phyloP scores from a whole-genome alignment of 2,113 vertebrate genomes.

The Astur gentilis region DNA sequence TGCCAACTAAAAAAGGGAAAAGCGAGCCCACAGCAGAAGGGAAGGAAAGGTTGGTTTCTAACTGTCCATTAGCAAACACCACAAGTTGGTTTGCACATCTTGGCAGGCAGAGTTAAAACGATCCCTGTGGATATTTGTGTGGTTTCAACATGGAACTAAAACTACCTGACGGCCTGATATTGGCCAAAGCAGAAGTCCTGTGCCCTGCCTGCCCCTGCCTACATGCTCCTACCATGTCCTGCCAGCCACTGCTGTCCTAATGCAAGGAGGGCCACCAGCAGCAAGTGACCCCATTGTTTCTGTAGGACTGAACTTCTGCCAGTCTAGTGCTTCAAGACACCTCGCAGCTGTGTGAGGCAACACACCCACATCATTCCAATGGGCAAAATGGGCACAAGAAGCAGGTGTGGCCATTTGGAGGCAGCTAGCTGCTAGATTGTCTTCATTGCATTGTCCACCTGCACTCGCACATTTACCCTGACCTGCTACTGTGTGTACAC shows the following conservation, averaged over 20 bases:
- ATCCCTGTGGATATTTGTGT: neutral
- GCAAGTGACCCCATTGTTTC: neutral
- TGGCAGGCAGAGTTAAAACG: neutral
- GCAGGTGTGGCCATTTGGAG: neutral
- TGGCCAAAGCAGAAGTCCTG: neutral
- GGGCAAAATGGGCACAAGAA: neutral
- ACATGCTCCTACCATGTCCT: neutral
- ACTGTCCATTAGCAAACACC: neutral
- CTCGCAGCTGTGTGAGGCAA: neutral
- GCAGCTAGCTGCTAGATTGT: neutral
- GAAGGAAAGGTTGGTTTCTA: neutral
- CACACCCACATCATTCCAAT: neutral
- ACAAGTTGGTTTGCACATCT: neutral
- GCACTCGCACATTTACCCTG: rapidly evolving
- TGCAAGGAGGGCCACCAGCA: neutral
- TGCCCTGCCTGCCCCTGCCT: neutral
- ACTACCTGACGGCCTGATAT: neutral
- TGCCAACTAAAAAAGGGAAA: neutral
- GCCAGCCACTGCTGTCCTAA: neutral
- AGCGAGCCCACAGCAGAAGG: neutral
- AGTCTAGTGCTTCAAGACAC: neutral
- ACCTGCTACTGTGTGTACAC: rapidly evolving
- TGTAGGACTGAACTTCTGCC: neutral
- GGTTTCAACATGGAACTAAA: neutral
- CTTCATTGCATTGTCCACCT: neutral